A percentile compares a stretch with the other conserved stretches of the same genome.
These are phyloP conservation scores for Suillia variegata DNA, from an alignment of 2,888 invertebrate species.

Conservation along the genomic window DNA sequence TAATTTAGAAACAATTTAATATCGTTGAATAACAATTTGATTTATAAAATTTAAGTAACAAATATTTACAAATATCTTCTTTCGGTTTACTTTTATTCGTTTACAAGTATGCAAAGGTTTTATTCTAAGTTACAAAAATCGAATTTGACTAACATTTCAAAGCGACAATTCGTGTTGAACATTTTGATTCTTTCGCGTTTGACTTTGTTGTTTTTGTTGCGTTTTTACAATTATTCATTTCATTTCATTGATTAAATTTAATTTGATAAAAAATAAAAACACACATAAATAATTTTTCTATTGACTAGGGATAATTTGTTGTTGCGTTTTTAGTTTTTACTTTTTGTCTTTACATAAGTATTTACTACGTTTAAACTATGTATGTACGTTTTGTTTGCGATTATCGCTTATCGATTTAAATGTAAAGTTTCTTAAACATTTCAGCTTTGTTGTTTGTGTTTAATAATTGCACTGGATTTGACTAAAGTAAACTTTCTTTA, in stretches of 20 bases:
- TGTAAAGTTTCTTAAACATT: slow-evolving; percentile 23
- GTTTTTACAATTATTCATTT: slow-evolving; percentile 8
- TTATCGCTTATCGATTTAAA: slow-evolving; percentile 16
- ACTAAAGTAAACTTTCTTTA: not conserved
- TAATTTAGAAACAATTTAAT: slow-evolving; percentile 11
- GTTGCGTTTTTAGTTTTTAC: slow-evolving; percentile 23
- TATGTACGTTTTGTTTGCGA: slow-evolving; percentile 21
- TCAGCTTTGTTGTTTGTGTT: slow-evolving; percentile 13
- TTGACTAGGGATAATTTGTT: slow-evolving; percentile 58
- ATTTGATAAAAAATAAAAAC: no score
- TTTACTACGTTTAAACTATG: slow-evolving; percentile 58
- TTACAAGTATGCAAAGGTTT: not conserved
- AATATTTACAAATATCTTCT: slow-evolving; percentile 7
- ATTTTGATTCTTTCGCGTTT: not conserved
- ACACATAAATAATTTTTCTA: slow-evolving; percentile 56
- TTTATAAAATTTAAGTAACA: slow-evolving; percentile 18
- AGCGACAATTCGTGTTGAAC: not conserved
- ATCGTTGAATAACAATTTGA: slow-evolving; percentile 9
- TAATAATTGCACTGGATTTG: slow-evolving; percentile 25
- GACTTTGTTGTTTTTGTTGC: not conserved
- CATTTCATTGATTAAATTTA: not conserved
- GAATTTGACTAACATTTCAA: slow-evolving; percentile 12
- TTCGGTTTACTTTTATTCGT: no score
- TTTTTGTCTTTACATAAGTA: slow-evolving; percentile 32
- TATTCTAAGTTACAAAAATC: not conserved